Evolutionary conservation across 2,113 vertebrate genomes (phyloP), one percentile per base, ranked within the genome.

Genomic region (Trichomycterus rosablanca): DNA sequence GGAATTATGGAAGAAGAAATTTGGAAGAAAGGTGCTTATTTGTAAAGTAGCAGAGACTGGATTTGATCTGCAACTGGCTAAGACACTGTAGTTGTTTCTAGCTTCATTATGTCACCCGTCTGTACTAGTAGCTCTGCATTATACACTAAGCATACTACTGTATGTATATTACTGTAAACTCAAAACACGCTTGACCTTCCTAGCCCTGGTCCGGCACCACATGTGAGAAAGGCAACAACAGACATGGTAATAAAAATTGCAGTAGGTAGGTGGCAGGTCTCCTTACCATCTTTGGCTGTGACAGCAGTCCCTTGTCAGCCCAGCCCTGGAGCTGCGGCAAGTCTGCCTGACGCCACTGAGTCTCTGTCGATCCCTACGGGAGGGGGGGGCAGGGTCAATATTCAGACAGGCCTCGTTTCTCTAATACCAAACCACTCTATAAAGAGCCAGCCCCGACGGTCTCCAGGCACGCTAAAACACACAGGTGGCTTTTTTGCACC

Each of bases 261-360:
- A 75, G 54, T 67, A 59, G 55, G 55, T 72, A 82, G 83, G 82
- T 76, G 74, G 78, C 74, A n/a, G 28, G 78, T 85, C 78, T 89
- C 83, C 87, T 88, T 88, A 88, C 87, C 87, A 89, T 89, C 87
- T 89, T 89, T 86, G 87, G 87, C 84, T 89, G 87, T 77, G 85
- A 87, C 84, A 88, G 87, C 86, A 89, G 79, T 85, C 87, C 87
- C 80, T 89, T 89, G 84, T 89, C 87, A 85, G 87, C 87, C 87
- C 87, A 89, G 86, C 87, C 87, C 84, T 87, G 87, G 78, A 89
- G 87, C 85, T 89, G 87, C 71, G 87, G 87, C 81, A 89, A 86
- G 76, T 89, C 87, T 83, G 86, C 85, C 81, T 89, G 87, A 86
- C 87, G 87, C 87, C 87, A 88, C 84, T 88, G 86, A 84, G 87